A percentile compares a stretch with the other conserved stretches of the same genome.
These are phyloP conservation scores for Oenanthe melanoleuca DNA, from an alignment of 2,113 vertebrate genomes.

Conservation along the genomic window DNA sequence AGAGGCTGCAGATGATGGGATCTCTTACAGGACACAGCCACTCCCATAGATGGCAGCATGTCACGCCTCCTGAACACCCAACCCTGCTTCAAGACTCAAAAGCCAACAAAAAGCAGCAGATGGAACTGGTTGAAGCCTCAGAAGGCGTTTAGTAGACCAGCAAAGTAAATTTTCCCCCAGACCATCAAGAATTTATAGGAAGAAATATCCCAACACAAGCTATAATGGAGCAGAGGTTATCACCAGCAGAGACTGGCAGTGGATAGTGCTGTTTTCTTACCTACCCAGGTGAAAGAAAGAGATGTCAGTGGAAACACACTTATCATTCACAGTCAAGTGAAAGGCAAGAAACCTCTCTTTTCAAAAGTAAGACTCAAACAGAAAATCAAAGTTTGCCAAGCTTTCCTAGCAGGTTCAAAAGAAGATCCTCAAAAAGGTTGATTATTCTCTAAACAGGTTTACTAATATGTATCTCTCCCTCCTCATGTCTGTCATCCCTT, in stretches of 20 bases:
- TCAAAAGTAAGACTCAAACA: neutral
- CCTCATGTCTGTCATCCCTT: neutral
- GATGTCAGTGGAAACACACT: neutral
- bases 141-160: neutral
- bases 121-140: neutral
- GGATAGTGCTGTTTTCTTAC: neutral
- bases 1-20: neutral
- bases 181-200: neutral
- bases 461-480: neutral
- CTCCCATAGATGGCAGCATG: neutral
- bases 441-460: neutral
- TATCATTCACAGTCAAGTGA: neutral
- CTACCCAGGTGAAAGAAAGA: neutral
- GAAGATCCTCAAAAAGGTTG: neutral
- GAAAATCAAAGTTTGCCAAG: neutral
- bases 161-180: neutral
- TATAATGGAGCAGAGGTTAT: neutral
- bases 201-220: neutral
- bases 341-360: neutral
- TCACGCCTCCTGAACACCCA: fast-evolving
- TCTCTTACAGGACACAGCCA: neutral
- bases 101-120: neutral
- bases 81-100: neutral
- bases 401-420: neutral
- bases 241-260: neutral